Percentiles rank a stretch among this genome's conserved stretches.
phyloP scores from a whole-genome alignment of 1,140 invertebrate genomes.

The Ips typographus region DNA sequence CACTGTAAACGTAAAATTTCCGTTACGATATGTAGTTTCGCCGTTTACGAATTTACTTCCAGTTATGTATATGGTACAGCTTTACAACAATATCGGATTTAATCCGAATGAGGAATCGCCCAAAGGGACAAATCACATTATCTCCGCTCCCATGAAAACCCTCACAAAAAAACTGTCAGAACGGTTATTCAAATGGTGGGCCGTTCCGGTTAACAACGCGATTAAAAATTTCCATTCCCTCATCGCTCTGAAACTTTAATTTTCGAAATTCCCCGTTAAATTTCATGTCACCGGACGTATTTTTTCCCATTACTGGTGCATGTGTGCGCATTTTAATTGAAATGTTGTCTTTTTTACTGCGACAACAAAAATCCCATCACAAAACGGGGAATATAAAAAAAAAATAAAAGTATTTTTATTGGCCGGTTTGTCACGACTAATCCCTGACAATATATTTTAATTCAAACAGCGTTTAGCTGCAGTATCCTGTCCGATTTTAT shows the following conservation, averaged over 20 bases:
- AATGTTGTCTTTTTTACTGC: neutral
- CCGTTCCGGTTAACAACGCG: neutral
- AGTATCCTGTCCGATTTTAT: neutral
- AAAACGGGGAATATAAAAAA: neutral
- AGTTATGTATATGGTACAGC: neutral
- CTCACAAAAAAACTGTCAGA: neutral
- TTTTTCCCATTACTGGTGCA: constrained; percentile 5
- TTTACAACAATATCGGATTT: neutral
- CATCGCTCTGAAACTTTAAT: constrained; percentile 2
- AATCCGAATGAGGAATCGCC: neutral
- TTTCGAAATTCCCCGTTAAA: constrained; percentile 7
- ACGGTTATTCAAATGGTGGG: neutral
- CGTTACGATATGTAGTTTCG: constrained; percentile 5
- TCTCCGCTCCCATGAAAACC: neutral
- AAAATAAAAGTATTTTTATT: neutral
- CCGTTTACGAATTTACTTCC: neutral
- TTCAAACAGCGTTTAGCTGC: neutral
- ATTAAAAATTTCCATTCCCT: constrained; percentile 5
- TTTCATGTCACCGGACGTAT: neutral
- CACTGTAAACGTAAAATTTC: constrained; percentile 4
- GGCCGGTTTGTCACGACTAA: neutral
- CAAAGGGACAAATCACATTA: neutral
- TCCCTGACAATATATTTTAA: neutral
- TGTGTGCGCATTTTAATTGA: constrained; percentile 2
- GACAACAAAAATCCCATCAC: neutral